Base-by-base conservation (phyloP, 2,888 invertebrate genomes). In the Orchestes rusci region DNA sequence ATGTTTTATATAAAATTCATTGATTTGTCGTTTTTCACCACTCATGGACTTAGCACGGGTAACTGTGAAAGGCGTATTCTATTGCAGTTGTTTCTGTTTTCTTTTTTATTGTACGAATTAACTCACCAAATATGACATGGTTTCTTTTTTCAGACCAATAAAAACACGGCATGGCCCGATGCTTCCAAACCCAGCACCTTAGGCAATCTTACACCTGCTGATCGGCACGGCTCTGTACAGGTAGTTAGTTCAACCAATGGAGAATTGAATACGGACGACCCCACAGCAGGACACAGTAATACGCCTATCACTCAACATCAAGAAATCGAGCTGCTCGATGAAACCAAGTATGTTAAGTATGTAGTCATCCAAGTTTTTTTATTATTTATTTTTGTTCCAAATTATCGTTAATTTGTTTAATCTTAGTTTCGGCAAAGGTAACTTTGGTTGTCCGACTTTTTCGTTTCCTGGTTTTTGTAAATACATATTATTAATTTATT, bases 241-340 rank as follows among this genome's bases (percentile, higher is more conserved):
- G 95, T 96, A 76, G 93, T 96, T 65, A 93, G 92, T 72, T 95
- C 95, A 55, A 94, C 94, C 56, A 95, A 95, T 73, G 95, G 94
- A 60, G 93, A 93, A 75, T 73, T 94, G 62, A 91, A 89, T 56
- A 84, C 87, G 55, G 95, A 95, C 70, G 95, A 95, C 73, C 93
- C 93, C 18, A 92, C 91, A 43, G 94, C 92, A 51, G 94, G 93
- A 51, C 93, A 94, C 74, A 94, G 94, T 70, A 94, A 94, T 74
- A 93, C 94, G 62, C 95, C 95, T 56, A 95, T 95, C 69, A 91
- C 94, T 57, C 89, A 84, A 68, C 82, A 79, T 54, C 85, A 85
- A 67, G 95, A 95, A 73, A 87, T 92, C 54, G 95, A 95, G 71
- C 84, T 92, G 66, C 85, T 91, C 62, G 94, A 95, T 73, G 95